phyloP scores from a whole-genome alignment of 2,888 invertebrate species.

The Acholoe squamosa region DNA sequence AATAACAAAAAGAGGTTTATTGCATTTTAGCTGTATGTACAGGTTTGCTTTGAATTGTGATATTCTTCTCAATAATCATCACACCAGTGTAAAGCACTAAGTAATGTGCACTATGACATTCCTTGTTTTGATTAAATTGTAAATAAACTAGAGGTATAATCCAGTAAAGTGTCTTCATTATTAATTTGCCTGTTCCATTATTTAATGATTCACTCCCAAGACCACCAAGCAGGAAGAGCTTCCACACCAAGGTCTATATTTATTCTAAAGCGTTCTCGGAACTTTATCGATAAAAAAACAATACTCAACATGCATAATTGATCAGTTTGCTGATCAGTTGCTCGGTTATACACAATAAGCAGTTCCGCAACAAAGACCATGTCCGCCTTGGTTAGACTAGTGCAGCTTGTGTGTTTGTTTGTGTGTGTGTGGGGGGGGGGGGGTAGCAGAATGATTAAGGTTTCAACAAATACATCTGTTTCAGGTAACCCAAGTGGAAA shows the following conservation, averaged over 20 bases:
- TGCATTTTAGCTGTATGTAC: background rate
- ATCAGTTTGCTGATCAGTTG: background rate
- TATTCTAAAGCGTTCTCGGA: background rate
- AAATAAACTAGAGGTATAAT: too few relatives aligned
- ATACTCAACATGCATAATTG: background rate
- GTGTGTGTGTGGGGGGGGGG: too few relatives aligned
- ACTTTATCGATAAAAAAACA: slow-evolving; percentile 2
- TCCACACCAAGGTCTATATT: background rate
- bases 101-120: too few relatives aligned
- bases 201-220: too few relatives aligned
- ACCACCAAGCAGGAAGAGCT: background rate
- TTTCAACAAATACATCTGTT: too few relatives aligned
- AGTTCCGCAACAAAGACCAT: background rate
- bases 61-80: background rate
- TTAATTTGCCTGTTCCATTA: too few relatives aligned
- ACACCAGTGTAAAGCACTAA: background rate
- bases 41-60: background rate
- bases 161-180: too few relatives aligned
- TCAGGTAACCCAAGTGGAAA: too few relatives aligned
- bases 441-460: too few relatives aligned
- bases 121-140: too few relatives aligned
- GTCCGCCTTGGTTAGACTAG: too few relatives aligned
- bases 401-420: too few relatives aligned
- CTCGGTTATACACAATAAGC: background rate
- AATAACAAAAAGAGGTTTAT: background rate